A percentile compares a stretch with the other conserved stretches of the same genome.
Evolutionary conservation across 2,888 invertebrate genomes (phyloP).

Genomic region (Leucania comma): DNA sequence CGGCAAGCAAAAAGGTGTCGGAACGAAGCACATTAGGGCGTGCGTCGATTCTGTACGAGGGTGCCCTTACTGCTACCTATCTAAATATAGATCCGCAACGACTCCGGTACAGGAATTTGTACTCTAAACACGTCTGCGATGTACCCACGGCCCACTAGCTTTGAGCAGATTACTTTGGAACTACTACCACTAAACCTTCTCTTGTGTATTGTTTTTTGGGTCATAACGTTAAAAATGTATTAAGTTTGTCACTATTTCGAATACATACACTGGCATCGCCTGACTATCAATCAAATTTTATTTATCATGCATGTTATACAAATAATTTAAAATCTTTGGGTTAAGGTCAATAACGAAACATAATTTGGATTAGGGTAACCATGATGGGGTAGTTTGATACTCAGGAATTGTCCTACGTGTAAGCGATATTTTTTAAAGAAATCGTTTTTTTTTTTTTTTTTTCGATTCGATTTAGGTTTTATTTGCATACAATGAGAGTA

Average conservation of each 20-base stretch:
- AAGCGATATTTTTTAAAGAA: not conserved
- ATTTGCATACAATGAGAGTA: not conserved
- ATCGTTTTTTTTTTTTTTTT: not conserved
- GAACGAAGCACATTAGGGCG: conserved; percentile 70
- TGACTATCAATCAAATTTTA: not conserved
- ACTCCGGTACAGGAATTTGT: conserved; percentile 77
- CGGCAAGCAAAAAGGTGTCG: conserved; percentile 74
- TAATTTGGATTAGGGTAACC: conserved; percentile 28
- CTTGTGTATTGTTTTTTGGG: conserved; percentile 43
- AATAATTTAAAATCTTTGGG: conserved; percentile 14
- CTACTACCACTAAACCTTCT: conserved; percentile 49
- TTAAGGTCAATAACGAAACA: conserved; percentile 30
- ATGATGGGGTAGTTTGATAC: conserved; percentile 7
- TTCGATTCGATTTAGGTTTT: not conserved
- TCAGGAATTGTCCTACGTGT: not conserved
- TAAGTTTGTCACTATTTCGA: not conserved
- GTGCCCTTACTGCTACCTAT: conserved; percentile 74
- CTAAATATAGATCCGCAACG: conserved; percentile 85
- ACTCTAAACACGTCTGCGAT: conserved; percentile 78
- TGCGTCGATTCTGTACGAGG: conserved; percentile 69
- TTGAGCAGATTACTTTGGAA: conserved; percentile 62
- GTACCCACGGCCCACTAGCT: conserved; percentile 66
- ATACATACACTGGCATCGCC: not conserved
- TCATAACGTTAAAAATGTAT: conserved; percentile 18
- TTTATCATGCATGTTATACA: not conserved